Percentiles rank a stretch among this genome's conserved stretches.
phyloP scores from a whole-genome alignment of 2,888 invertebrate genomes.

The Tribolium freemani region DNA sequence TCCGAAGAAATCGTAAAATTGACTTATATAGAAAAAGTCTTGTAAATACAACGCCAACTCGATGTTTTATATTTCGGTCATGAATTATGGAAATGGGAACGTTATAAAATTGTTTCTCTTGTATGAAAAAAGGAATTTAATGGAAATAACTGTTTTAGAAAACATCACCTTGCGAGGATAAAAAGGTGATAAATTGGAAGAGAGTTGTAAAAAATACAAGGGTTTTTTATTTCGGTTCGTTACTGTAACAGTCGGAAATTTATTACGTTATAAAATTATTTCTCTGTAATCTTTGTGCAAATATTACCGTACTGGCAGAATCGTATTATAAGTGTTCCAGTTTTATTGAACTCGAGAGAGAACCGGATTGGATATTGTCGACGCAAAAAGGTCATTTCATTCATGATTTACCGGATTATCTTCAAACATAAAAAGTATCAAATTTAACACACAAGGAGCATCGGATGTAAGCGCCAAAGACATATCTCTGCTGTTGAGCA shows the following conservation, averaged over 20 bases:
- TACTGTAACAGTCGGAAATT: neutral
- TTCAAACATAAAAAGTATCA: too few species aligned
- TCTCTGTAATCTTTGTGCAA: slow-evolving; percentile 17
- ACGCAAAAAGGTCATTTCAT: too few species aligned
- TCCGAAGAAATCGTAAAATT: neutral
- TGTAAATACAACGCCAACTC: neutral
- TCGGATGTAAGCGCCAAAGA: too few species aligned
- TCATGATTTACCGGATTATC: too few species aligned
- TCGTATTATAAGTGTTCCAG: neutral
- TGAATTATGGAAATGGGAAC: slow-evolving; percentile 9
- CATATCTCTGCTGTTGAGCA: too few species aligned
- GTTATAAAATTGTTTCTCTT: slow-evolving; percentile 2
- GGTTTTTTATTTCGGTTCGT: slow-evolving; percentile 12
- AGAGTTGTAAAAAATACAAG: slow-evolving; percentile 8
- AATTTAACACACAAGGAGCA: too few species aligned
- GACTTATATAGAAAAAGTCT: neutral
- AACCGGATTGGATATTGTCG: too few species aligned
- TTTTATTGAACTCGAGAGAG: neutral
- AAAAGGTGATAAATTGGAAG: slow-evolving; percentile 18
- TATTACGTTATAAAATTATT: slow-evolving; percentile 22
- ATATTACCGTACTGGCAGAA: neutral
- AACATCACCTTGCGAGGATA: slow-evolving; percentile 6
- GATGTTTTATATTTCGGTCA: neutral
- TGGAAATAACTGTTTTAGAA: slow-evolving; percentile 16
- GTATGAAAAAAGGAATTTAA: slow-evolving; percentile 10